Evolutionary conservation across 2,888 invertebrate species (phyloP), one percentile per base, ranked within the genome.

Genomic region (Amphipyra tragopoginis): DNA sequence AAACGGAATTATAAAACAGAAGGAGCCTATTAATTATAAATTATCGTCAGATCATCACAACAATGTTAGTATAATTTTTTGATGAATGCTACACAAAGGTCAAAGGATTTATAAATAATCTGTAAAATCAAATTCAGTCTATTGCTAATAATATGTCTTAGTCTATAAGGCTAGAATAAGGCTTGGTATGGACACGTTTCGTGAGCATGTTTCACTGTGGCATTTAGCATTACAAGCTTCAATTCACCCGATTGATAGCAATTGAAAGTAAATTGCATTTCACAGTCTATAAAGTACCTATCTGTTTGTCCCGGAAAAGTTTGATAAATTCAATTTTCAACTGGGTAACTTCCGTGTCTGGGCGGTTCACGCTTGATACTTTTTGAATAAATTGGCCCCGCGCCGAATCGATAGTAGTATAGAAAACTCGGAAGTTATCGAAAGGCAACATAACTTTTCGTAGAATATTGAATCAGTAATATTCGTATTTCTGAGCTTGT

Each of bases 291-390:
- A 89, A 92, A 92, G 89, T 90, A 79, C 70, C 78, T 77, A 90
- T 89, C 91, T 92, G 89, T 93, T 92, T 93, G 92, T 93, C 87
- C 87, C 89, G 86, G 87, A 87, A 91, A 93, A 93, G 87, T 93
- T 93, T 92, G 88, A 92, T 91, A 92, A 93, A 93, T 93, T 93
- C 90, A 93, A 92, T 93, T 93, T 92, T 92, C 89, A 88, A 89
- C 84, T 85, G 88, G 86, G 86, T 87, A 92, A 91, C 88, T 92
- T 91, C 86, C 85, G 87, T 89, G 89, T 90, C 93, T 89, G 90
- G 87, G 83, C 79, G 89, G 89, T 89, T 91, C 91, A 86, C 86
- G 89, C 88, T 89, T 89, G 88, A 92, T 93, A 92, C 91, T 92
- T 92, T 92, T 86, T 89, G 92, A 92, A 92, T 93, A 92, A 92